Conservation (phyloP, 2,797 vertebrate species). For the Carcharodon carcharias region DNA sequence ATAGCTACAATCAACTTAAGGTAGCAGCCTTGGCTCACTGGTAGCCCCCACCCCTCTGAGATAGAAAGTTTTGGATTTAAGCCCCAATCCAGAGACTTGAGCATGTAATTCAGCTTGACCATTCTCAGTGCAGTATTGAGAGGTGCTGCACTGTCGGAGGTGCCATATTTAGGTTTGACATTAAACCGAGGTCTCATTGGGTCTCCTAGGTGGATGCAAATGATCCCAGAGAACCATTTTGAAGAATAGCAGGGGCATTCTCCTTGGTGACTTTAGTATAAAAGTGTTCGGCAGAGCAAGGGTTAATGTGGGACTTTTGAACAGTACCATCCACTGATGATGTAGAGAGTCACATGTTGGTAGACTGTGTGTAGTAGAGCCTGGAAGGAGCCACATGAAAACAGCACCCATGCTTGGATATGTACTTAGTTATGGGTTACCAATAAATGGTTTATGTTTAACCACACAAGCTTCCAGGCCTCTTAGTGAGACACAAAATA, state of each 20-base stretch:
- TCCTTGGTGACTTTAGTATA: not conserved
- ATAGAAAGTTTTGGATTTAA: not conserved
- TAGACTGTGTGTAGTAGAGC: too few species aligned
- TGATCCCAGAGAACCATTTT: not conserved
- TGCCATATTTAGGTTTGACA: not conserved
- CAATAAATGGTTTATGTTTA: too few species aligned
- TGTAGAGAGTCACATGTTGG: too few species aligned
- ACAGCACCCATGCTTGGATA: too few species aligned
- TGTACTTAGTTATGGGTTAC: too few species aligned
- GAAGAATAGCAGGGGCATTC: not conserved
- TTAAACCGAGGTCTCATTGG: not conserved
- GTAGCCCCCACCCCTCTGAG: not conserved
- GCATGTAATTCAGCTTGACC: not conserved
- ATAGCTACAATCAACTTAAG: not conserved
- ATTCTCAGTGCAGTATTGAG: not conserved
- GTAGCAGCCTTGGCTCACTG: not conserved
- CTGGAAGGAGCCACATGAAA: too few species aligned
- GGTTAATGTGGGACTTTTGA: too few species aligned
- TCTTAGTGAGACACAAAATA: too few species aligned
- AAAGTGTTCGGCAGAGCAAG: too few species aligned
- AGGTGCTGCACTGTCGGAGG: not conserved
- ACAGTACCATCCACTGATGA: too few species aligned
- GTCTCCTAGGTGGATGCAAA: too few species aligned
- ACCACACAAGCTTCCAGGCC: too few species aligned
- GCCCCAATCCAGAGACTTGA: not conserved